phyloP scores from a whole-genome alignment of 2,888 invertebrate species.

The Sinelater perroti region DNA sequence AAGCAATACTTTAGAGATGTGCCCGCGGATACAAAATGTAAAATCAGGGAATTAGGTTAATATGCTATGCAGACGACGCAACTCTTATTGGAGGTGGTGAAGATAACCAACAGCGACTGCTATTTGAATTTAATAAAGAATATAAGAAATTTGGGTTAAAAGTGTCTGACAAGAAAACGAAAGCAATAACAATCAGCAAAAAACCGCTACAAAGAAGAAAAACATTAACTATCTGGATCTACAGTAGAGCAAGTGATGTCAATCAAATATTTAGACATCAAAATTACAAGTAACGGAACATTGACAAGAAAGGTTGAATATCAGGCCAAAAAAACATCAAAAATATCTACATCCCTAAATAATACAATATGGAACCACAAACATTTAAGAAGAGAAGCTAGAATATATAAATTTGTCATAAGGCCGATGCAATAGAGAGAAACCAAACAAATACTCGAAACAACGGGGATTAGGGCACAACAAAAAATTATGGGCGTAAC shows the following conservation, averaged over 20 bases:
- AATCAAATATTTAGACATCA: too few relatives aligned
- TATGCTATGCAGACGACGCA: constrained; percentile 14
- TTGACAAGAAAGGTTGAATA: too few relatives aligned
- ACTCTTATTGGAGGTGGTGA: constrained; percentile 9
- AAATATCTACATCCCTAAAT: not conserved
- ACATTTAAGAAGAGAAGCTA: too few relatives aligned
- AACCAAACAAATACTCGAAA: not conserved
- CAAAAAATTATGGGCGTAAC: too few relatives aligned
- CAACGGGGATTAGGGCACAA: not conserved
- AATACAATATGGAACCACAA: too few relatives aligned
- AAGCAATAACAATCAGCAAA: constrained; percentile 10
- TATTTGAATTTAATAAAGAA: constrained; percentile 5
- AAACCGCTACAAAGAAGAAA: constrained; percentile 7
- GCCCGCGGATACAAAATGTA: constrained; percentile 2
- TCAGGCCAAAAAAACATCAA: too few relatives aligned
- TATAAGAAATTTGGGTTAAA: constrained; percentile 8
- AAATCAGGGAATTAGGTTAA: constrained; percentile 3
- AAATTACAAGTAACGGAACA: too few relatives aligned
- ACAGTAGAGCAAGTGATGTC: constrained; percentile 5
- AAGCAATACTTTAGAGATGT: constrained; percentile 2
- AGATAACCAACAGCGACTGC: constrained; percentile 4
- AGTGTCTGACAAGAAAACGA: constrained; percentile 9
- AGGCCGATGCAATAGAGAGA: not conserved
- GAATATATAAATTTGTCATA: too few relatives aligned
- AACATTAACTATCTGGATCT: constrained; percentile 6